Conservation (phyloP, 2,888 invertebrate genomes). For the Xestia c-nigrum region DNA sequence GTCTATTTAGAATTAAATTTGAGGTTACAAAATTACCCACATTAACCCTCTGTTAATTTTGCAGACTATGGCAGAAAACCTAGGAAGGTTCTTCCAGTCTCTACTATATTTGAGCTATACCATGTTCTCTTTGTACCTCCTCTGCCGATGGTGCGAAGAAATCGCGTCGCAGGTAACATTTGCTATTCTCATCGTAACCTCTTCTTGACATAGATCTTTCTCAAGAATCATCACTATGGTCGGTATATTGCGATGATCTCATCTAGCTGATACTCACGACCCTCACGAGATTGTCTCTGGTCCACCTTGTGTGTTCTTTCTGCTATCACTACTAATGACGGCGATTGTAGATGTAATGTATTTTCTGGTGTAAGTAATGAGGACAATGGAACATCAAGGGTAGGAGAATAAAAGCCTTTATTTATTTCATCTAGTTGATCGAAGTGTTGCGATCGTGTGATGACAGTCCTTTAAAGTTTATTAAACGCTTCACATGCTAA, state of each 20-base stretch:
- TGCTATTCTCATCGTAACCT: too few species aligned
- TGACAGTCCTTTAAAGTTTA: conserved; percentile 20
- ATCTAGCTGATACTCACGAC: not conserved
- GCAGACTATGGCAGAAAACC: conserved; percentile 77
- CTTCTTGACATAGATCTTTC: not conserved
- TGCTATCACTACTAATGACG: not conserved
- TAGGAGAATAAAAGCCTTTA: not conserved
- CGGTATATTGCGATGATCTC: not conserved
- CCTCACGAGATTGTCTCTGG: not conserved
- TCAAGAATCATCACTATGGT: not conserved
- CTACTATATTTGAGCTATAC: conserved; percentile 82
- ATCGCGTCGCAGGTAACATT: conserved; percentile 79
- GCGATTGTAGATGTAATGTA: too few species aligned
- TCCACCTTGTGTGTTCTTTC: not conserved
- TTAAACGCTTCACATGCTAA: not conserved
- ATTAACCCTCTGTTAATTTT: conserved; percentile 39
- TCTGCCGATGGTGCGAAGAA: conserved; percentile 86
- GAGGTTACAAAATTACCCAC: too few species aligned
- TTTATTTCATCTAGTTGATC: not conserved
- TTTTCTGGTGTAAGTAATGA: not conserved
- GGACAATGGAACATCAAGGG: not conserved
- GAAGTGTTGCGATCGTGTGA: not conserved
- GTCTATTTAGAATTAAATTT: not conserved
- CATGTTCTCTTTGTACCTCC: conserved; percentile 80
- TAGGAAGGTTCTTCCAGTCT: conserved; percentile 81